phyloP scores from a whole-genome alignment of 30 jellyfish, hydroid and myxozoan genomes.

The Mastigias papua region DNA sequence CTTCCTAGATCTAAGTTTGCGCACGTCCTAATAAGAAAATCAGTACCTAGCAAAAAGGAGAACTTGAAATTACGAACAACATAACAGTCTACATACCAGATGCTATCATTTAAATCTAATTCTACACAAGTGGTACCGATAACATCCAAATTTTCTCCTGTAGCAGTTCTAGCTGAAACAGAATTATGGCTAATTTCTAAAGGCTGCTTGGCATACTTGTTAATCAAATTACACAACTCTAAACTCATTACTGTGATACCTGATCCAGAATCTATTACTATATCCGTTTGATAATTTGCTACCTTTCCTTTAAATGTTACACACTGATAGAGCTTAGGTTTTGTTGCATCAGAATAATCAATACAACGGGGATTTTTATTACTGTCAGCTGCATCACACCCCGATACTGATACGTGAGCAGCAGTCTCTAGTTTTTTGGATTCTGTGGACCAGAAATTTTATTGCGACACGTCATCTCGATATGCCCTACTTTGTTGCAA shows the following conservation, averaged over 20 bases:
- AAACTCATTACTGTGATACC: conserved; percentile 20
- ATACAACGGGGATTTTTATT: conserved; percentile 41
- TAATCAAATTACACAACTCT: conserved; percentile 1
- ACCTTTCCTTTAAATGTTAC: conserved; percentile 3
- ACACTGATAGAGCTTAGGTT: no score
- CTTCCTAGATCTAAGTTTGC: conserved; percentile 1
- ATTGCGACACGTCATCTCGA: background rate
- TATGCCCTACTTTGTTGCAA: conserved; percentile 19
- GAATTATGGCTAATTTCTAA: background rate
- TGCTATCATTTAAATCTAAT: background rate
- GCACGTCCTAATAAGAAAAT: conserved; percentile 6
- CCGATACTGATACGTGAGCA: conserved; percentile 22
- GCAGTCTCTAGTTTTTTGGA: conserved; percentile 34
- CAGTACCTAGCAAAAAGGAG: conserved; percentile 17
- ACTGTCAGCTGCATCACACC: conserved; percentile 47
- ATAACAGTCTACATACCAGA: conserved; percentile 10
- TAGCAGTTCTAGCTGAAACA: conserved; percentile 1
- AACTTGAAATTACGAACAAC: conserved; percentile 11
- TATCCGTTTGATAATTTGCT: background rate
- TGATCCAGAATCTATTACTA: conserved; percentile 47
- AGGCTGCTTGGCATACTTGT: background rate
- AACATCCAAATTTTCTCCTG: conserved; percentile 24
- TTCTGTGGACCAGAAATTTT: background rate
- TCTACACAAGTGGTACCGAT: conserved; percentile 3
- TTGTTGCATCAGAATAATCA: no score